Base-by-base conservation (phyloP, 2,888 invertebrate species). In the Zaprionus obscuricornis region DNA sequence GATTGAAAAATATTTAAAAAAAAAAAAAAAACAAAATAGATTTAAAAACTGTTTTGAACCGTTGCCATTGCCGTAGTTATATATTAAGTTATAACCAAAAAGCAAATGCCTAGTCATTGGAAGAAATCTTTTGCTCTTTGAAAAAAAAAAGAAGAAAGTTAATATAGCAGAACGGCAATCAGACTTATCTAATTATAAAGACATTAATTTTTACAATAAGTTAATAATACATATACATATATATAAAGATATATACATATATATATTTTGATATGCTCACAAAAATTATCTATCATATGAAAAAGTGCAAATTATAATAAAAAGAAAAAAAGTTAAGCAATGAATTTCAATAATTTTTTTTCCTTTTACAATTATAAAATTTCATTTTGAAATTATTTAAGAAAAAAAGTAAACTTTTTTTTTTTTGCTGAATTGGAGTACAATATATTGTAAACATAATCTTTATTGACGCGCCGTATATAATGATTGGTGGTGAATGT, bases 211-310 rank as follows among this genome's bases (percentile, higher is more conserved):
- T 46, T 64, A 60, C 29, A 11, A 42, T 47, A 55, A 33, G 33
- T 47, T 54, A 58, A 18, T 43, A 60, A 33, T 36, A 33, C 13
- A 37, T 7, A 29, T 17, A 37, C 8, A 51, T 51, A 58, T 24
- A 51, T 14, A 40, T 50, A 58, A n/a, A n/a, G n/a, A n/a, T n/a
- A n/a, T n/a, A n/a, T n/a, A n/a, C n/a, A n/a, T n/a, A n/a, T n/a
- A 49, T 66, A 74, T 85, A 59, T 81, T 85, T 85, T 82, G 36
- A 81, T 84, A 77, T 73, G 52, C 64, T 64, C 81, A 68, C 42
- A 20, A 37, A 57, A 56, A 55, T 49, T 63, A 45, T 46, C 33
- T 31, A 51, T n/a, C 24, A 50, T 36, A 27, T 16, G 34, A 22
- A 40, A n/a, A 63, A 57, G 59, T 63, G 66, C 36, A 71, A 66